Conservation (phyloP, 2,888 invertebrate species). For the Rhagophthalmus giganteus region DNA sequence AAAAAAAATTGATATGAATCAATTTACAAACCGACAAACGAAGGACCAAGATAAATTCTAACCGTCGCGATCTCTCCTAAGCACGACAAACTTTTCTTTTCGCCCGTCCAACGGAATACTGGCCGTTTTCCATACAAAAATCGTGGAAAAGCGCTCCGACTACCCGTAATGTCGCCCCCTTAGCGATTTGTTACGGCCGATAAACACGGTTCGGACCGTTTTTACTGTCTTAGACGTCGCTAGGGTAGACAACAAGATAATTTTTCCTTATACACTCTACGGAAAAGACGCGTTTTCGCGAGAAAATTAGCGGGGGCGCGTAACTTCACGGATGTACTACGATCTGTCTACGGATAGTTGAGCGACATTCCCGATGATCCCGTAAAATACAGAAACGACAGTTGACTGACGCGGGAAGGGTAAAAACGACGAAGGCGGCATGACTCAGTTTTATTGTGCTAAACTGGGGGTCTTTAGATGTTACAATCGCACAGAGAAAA, state of each 20-base stretch:
- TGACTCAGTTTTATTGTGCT: constrained; percentile 28
- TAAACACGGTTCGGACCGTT: constrained; percentile 50
- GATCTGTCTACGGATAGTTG: constrained; percentile 43
- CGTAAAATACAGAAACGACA: constrained; percentile 30
- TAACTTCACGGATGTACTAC: too few species aligned
- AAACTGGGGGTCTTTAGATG: constrained; percentile 12
- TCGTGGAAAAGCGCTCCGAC: constrained; percentile 35
- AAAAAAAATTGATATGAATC: constrained; percentile 31
- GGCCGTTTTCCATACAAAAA: constrained; percentile 35
- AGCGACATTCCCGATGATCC: constrained; percentile 42
- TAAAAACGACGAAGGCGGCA: constrained; percentile 11
- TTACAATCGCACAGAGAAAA: constrained; percentile 9
- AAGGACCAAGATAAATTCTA: constrained; percentile 41
- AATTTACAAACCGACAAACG: constrained; percentile 29
- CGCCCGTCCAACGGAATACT: constrained; percentile 31
- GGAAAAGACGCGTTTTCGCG: constrained; percentile 11
- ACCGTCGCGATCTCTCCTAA: constrained; percentile 39
- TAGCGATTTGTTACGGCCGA: constrained; percentile 52
- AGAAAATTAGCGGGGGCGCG: constrained; percentile 30
- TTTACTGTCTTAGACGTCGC: constrained; percentile 44
- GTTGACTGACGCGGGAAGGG: constrained; percentile 24
- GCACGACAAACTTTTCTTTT: constrained; percentile 40
- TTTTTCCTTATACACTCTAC: constrained; percentile 22
- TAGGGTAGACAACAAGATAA: constrained; percentile 29
- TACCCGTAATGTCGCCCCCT: constrained; percentile 46